These are phyloP conservation scores for Chloroclystis v-ata DNA, from an alignment of 2,888 invertebrate species.

Conservation along the genomic window DNA sequence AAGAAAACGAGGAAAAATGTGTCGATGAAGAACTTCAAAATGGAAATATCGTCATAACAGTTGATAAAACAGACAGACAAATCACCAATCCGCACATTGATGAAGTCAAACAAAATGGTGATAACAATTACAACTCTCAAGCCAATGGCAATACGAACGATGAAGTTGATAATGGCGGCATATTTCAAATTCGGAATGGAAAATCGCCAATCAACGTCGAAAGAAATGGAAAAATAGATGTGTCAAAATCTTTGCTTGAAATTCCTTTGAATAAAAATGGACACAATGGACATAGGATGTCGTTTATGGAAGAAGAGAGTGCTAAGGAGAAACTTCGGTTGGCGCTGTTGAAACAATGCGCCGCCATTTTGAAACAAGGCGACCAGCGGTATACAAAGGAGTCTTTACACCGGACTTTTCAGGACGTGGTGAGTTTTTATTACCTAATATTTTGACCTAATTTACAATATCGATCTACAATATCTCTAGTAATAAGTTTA, in stretches of 20 bases:
- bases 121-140: constrained; percentile 20
- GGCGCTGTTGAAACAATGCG: constrained; percentile 81
- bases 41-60: constrained; percentile 23
- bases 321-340: constrained; percentile 79
- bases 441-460: background rate
- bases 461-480: background rate
- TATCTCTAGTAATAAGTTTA: no score
- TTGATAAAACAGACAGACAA: constrained; percentile 16
- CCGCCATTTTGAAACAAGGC: constrained; percentile 81
- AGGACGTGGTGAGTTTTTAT: constrained; percentile 80
- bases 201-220: background rate
- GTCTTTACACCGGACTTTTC: constrained; percentile 80
- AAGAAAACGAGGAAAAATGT: constrained; percentile 4
- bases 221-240: constrained; percentile 8
- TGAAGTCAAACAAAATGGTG: no score
- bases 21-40: constrained; percentile 12
- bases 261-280: constrained; percentile 41
- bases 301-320: constrained; percentile 85
- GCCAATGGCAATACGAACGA: constrained; percentile 13
- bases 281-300: constrained; percentile 67
- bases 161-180: background rate
- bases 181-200: no score
- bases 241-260: constrained; percentile 24
- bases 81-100: no score
- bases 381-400: constrained; percentile 81